phyloP scores from a whole-genome alignment of 2,797 vertebrate species.

The Pogonophryne albipinna region DNA sequence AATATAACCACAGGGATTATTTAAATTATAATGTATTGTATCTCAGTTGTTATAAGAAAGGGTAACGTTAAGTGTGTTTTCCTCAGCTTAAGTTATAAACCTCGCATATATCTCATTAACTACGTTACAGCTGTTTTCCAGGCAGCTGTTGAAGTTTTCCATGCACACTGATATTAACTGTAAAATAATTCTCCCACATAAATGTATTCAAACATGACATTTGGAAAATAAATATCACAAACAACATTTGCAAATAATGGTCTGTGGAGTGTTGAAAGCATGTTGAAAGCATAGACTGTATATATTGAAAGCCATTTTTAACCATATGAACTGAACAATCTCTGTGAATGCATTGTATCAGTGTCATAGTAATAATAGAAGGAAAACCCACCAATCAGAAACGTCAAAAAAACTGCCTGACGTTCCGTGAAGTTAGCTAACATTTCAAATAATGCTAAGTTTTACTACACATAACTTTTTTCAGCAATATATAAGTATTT shows the following conservation, averaged over 20 bases:
- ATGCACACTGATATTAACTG: neutral
- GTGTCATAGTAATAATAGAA: neutral
- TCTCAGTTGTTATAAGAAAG: neutral
- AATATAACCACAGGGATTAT: neutral
- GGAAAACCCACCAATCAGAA: conserved; percentile 28
- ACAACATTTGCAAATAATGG: neutral
- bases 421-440: neutral
- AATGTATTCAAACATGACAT: neutral
- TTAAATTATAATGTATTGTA: neutral
- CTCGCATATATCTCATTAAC: neutral
- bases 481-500: neutral
- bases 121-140: neutral
- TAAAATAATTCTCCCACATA: neutral
- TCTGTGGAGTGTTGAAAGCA: neutral
- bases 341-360: neutral
- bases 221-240: neutral
- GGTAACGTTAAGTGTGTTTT: neutral
- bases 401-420: neutral
- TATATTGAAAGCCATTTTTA: neutral
- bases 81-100: neutral
- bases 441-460: conserved; percentile 8
- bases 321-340: neutral
- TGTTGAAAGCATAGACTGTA: too few species aligned
- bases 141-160: neutral
- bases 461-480: too few species aligned